Conservation (phyloP, 2,888 invertebrate species). For the Lamellibrachia satsuma region DNA sequence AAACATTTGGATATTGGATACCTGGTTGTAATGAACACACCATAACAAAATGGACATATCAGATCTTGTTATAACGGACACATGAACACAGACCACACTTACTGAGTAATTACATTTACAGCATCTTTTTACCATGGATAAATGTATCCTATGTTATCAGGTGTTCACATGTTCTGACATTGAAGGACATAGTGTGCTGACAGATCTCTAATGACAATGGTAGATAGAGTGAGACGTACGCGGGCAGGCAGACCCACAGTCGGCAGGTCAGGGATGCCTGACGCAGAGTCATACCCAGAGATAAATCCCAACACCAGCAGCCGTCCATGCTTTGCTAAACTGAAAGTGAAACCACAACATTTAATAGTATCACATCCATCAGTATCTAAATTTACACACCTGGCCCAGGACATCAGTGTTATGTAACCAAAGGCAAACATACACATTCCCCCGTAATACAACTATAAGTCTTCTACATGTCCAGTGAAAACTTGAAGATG, state of each 20-base stretch:
- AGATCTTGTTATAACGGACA: too few relatives aligned
- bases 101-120: too few relatives aligned
- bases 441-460: too few relatives aligned
- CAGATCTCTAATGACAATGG: not conserved
- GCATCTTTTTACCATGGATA: too few relatives aligned
- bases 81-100: too few relatives aligned
- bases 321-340: slow-evolving; percentile 58
- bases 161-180: not conserved
- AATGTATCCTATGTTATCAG: too few relatives aligned
- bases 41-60: too few relatives aligned
- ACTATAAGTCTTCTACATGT: too few relatives aligned
- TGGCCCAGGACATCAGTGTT: slow-evolving; percentile 41
- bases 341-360: slow-evolving; percentile 35
- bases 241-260: not conserved
- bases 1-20: too few relatives aligned
- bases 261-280: slow-evolving; percentile 40
- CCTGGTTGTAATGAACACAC: too few relatives aligned
- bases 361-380: not conserved
- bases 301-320: slow-evolving; percentile 62
- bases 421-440: too few relatives aligned
- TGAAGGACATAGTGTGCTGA: not conserved
- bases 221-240: not conserved
- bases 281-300: slow-evolving; percentile 55
- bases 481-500: not conserved
- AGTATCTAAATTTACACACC: slow-evolving; percentile 29